Conservation (phyloP, 2,888 invertebrate genomes). For the Tachina lurida region DNA sequence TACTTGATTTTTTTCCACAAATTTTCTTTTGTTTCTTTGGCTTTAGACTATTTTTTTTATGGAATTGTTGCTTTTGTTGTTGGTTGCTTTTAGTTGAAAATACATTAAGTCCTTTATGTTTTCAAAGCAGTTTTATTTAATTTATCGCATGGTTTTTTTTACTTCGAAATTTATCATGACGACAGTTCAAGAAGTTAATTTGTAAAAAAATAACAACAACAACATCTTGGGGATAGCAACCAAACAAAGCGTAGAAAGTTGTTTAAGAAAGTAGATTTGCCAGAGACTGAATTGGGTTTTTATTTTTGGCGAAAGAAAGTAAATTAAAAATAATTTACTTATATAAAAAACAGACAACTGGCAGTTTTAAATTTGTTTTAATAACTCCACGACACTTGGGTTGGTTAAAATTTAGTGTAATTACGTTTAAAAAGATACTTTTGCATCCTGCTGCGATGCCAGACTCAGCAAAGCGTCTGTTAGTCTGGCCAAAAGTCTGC, state of each 20-base stretch:
- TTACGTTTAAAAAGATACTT: conserved; percentile 3
- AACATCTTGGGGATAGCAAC: not conserved
- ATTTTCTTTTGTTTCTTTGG: too few species aligned
- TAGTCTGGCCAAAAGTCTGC: conserved; percentile 42
- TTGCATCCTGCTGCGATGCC: not conserved
- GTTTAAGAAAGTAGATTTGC: not conserved
- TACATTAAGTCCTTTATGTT: not conserved
- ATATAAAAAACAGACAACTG: conserved; percentile 26
- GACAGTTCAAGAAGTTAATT: conserved; percentile 59
- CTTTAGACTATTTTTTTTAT: too few species aligned
- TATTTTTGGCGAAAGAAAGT: conserved; percentile 3
- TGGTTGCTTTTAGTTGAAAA: not conserved
- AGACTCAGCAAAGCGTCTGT: conserved; percentile 12
- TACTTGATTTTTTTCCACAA: too few species aligned
- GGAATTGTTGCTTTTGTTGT: too few species aligned
- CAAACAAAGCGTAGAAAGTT: conserved; percentile 4
- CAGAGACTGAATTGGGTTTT: conserved; percentile 14
- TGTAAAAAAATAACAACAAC: conserved; percentile 2
- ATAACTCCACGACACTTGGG: conserved; percentile 43
- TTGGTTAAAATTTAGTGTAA: conserved; percentile 31
- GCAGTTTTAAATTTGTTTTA: conserved; percentile 58
- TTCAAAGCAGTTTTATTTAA: not conserved
- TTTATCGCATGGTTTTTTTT: conserved; percentile 10
- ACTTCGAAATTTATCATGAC: conserved; percentile 44
- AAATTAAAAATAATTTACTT: conserved; percentile 24